A percentile compares a stretch with the other conserved stretches of the same genome.
phyloP scores from a whole-genome alignment of 2,888 invertebrate genomes.

The Conops quadrifasciatus region DNA sequence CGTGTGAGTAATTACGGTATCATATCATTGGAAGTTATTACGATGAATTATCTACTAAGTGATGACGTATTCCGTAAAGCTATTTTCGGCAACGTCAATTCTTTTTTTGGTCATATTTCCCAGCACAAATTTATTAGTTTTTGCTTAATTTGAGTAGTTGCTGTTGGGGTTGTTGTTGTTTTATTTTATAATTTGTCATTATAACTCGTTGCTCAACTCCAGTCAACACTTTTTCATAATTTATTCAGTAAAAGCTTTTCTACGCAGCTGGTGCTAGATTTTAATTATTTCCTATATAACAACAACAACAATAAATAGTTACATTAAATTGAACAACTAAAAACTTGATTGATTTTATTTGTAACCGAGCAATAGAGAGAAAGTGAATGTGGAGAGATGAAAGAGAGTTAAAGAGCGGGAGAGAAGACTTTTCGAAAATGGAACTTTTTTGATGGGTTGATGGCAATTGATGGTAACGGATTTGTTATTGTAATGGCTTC shows the following conservation, averaged over 20 bases:
- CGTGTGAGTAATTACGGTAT: no score
- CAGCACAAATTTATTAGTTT: neutral
- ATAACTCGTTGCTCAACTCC: neutral
- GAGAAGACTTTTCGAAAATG: no score
- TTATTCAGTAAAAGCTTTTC: neutral
- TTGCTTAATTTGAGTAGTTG: neutral
- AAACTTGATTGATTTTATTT: constrained; percentile 3
- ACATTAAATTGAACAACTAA: neutral
- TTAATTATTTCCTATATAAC: neutral
- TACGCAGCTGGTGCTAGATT: neutral
- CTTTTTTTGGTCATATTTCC: neutral
- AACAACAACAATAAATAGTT: constrained; percentile 1
- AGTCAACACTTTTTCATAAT: neutral
- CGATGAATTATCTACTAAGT: no score
- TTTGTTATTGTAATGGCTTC: no score
- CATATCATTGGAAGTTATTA: no score
- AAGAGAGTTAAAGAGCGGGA: neutral
- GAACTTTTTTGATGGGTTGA: no score
- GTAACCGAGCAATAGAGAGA: no score
- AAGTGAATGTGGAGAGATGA: no score
- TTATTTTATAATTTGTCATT: neutral
- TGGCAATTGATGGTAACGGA: no score
- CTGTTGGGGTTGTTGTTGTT: neutral
- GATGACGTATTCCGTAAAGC: no score
- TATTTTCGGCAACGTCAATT: no score